A percentile compares a stretch with the other conserved stretches of the same genome.
Evolutionary conservation across 2,113 vertebrate species (phyloP).

Genomic region (Camelus dromedarius): DNA sequence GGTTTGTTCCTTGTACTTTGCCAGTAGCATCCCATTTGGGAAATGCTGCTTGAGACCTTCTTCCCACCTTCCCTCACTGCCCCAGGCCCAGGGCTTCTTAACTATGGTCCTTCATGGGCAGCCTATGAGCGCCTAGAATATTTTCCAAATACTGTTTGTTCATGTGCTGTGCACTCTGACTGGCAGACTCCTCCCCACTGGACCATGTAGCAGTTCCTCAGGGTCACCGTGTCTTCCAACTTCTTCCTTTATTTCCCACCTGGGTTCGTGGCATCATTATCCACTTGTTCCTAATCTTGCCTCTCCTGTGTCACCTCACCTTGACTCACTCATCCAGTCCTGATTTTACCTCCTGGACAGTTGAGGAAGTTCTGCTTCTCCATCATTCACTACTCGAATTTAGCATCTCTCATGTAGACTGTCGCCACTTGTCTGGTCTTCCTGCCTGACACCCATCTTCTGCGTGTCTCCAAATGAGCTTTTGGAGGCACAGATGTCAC

Average conservation of each 20-base stretch:
- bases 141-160: not conserved
- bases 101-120: rapidly evolving
- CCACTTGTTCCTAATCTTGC: not conserved
- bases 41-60: not conserved
- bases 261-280: not conserved
- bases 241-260: not conserved
- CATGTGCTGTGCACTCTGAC: not conserved
- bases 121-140: not conserved
- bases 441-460: not conserved
- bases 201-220: rapidly evolving
- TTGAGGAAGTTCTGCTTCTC: not conserved
- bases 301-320: not conserved
- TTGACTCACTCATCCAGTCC: not conserved
- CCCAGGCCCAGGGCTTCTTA: not conserved
- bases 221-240: not conserved
- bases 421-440: not conserved
- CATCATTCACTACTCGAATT: not conserved
- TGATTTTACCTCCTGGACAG: not conserved
- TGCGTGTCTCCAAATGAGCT: not conserved
- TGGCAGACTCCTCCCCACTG: not conserved
- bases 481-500: not conserved
- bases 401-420: not conserved
- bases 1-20: not conserved
- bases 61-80: not conserved
- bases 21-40: not conserved